Percentiles rank a stretch among this genome's conserved stretches.
Evolutionary conservation across 2,113 vertebrate genomes (phyloP).

Genomic region (Stomatorhinus ivindoensis): DNA sequence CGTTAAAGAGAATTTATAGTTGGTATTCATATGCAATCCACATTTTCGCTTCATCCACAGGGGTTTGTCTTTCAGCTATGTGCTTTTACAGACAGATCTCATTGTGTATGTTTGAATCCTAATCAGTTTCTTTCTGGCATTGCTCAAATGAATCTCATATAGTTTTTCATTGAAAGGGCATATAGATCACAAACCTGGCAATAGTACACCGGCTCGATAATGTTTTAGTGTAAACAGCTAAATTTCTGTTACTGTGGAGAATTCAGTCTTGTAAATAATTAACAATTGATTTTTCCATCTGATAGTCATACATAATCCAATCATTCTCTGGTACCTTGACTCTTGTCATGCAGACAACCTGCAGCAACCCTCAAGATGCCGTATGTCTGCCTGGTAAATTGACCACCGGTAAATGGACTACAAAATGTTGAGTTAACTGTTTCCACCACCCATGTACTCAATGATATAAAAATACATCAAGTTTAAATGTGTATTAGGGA

Average conservation of each 20-base stretch:
- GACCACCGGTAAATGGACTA: not conserved
- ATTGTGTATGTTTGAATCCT: not conserved
- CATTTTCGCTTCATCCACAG: not conserved
- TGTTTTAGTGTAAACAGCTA: not conserved
- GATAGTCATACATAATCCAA: not conserved
- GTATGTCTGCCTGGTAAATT: not conserved
- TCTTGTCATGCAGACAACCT: not conserved
- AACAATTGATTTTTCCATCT: conserved; percentile 6
- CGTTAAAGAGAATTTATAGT: not conserved
- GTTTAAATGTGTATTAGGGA: not conserved
- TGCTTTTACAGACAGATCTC: not conserved
- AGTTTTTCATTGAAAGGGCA: conserved; percentile 12
- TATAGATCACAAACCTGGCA: not conserved
- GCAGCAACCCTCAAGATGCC: not conserved
- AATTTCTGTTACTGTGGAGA: not conserved
- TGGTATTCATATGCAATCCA: conserved; percentile 8
- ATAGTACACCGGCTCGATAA: not conserved
- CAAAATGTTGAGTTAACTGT: not conserved
- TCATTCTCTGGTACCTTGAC: not conserved
- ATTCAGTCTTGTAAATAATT: conserved; percentile 13
- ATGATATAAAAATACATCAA: not conserved
- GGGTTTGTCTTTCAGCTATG: conserved; percentile 5
- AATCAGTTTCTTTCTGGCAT: not conserved
- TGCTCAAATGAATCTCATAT: not conserved
- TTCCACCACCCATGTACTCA: not conserved